Percentiles rank a stretch among this genome's conserved stretches.
Evolutionary conservation across 2,888 invertebrate species (phyloP).

Genomic region (Brachynemurus nebulosus): DNA sequence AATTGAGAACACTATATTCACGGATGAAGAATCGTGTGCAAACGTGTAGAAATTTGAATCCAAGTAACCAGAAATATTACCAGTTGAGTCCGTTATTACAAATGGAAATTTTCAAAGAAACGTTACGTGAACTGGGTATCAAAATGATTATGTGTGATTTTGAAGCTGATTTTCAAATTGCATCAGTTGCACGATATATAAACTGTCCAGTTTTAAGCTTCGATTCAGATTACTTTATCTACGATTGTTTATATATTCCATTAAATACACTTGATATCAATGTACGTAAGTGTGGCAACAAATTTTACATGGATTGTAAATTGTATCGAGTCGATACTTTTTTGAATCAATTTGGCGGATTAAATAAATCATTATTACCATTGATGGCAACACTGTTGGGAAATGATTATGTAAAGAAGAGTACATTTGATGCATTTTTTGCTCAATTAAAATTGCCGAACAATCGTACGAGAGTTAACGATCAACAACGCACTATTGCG

Average conservation of each 20-base stretch:
- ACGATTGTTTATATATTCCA: constrained; percentile 70
- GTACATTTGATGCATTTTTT: constrained; percentile 56
- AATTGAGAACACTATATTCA: constrained; percentile 48
- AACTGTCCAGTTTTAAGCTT: constrained; percentile 80
- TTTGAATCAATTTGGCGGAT: constrained; percentile 45
- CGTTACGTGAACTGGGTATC: constrained; percentile 48
- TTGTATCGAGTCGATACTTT: constrained; percentile 60
- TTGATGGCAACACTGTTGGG: constrained; percentile 72
- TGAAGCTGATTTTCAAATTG: constrained; percentile 84
- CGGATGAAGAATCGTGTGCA: constrained; percentile 45
- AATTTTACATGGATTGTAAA: constrained; percentile 46
- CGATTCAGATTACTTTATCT: constrained; percentile 91
- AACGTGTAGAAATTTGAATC: constrained; percentile 40
- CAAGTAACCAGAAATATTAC: constrained; percentile 36
- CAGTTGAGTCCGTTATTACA: constrained; percentile 63
- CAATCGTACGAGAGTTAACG: constrained; percentile 33
- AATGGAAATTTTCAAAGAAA: constrained; percentile 58
- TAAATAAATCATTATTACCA: constrained; percentile 55
- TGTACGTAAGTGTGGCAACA: constrained; percentile 17
- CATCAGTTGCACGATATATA: constrained; percentile 60
- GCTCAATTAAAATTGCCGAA: constrained; percentile 45
- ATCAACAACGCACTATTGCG: constrained; percentile 54
- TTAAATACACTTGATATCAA: constrained; percentile 48
- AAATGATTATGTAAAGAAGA: constrained; percentile 71
- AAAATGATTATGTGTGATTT: constrained; percentile 60